Evolutionary conservation across 2,113 vertebrate species (phyloP), one percentile per base, ranked within the genome.

Genomic region (Tragulus kanchil): DNA sequence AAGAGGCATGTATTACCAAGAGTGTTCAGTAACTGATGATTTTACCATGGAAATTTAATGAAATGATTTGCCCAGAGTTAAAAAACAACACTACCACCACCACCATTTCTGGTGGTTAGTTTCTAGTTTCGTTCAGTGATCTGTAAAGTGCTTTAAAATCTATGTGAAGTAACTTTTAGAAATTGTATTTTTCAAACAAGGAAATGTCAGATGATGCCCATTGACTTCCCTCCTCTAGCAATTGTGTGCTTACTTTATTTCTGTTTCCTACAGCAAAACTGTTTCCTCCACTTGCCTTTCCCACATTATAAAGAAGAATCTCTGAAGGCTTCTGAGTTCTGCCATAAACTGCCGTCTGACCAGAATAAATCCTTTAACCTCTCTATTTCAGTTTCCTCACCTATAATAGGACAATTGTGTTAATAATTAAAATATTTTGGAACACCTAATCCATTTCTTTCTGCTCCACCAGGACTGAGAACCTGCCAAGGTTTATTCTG

Each of bases 181-280:
- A 93, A 85, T 21, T 96, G 21, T 89, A 54, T 52, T 94, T 87
- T 90, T 96, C 82, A 94, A 78, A 75, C 48, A 92, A 92, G 83
- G 36, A 85, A 82, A 95, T 75, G 26, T 95, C 87, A 90, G 45
- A 93, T 48, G 45, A 75, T 48, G 4, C 17, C 59, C 9, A 79
- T 11, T 91, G 64, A 16, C 28, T 79, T 90, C 50, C 69, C 48
- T 86, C 26, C 45, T 85, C 58, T 54, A 62, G 2, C 83, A 85
- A 88, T 13, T 82, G 5, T 85, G 56, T 25, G 9, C 23, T 85
- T 45, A 73, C 13, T 56, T 84, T 78, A 36, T 89, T 89, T 95
- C 93, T 93, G 54, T 77, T 89, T 94, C 36, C 8, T 54, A 59
- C 28, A 75, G 21, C 11, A 93, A 90, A 81, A 64, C 1, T 0